These are phyloP conservation scores for Fulica atra DNA, from an alignment of 2,113 vertebrate species.

Conservation along the genomic window DNA sequence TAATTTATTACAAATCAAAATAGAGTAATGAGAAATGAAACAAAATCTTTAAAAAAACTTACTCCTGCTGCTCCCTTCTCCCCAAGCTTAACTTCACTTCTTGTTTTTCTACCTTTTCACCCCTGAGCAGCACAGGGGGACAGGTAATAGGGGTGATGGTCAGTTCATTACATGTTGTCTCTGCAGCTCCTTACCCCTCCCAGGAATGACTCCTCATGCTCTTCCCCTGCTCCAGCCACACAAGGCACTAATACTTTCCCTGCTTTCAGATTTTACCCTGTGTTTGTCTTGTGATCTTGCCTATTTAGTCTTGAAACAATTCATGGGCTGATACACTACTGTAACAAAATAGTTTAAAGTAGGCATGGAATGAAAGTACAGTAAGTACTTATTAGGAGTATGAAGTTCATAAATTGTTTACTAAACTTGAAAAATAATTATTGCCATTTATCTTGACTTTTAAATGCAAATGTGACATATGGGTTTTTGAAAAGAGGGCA, in stretches of 20 bases:
- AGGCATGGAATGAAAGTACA: neutral
- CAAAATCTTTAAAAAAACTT: too few species aligned
- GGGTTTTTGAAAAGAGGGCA: neutral
- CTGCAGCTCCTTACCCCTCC: too few species aligned
- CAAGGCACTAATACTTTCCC: neutral
- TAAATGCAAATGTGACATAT: neutral
- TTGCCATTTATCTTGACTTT: neutral
- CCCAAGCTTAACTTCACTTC: too few species aligned
- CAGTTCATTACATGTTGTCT: too few species aligned
- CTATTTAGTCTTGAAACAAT: neutral
- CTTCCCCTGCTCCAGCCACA: neutral
- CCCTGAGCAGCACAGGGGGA: too few species aligned
- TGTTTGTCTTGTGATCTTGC: neutral
- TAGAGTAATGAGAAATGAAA: too few species aligned
- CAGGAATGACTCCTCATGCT: too few species aligned
- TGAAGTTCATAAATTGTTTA: neutral
- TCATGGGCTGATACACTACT: neutral
- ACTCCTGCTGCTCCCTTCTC: too few species aligned
- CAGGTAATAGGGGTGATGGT: too few species aligned
- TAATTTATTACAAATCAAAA: too few species aligned
- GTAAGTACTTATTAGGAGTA: neutral
- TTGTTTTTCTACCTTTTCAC: too few species aligned
- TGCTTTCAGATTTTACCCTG: neutral
- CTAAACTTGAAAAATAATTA: neutral
- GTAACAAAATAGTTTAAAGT: neutral